phyloP scores from a whole-genome alignment of 2,113 vertebrate genomes.

The Gymnogyps californianus region DNA sequence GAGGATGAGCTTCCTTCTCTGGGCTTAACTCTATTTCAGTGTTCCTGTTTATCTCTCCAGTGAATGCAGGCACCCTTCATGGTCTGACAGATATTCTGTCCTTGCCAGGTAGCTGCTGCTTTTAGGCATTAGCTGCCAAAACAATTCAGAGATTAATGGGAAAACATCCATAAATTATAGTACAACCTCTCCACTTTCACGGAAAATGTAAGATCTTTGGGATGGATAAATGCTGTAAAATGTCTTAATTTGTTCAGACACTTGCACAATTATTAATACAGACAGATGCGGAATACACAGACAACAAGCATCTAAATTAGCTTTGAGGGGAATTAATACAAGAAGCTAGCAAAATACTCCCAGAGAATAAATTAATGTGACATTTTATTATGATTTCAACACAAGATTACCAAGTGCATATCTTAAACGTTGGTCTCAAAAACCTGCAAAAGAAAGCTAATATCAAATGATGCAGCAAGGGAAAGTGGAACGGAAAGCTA shows the following conservation, averaged over 20 bases:
- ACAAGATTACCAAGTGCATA: not conserved
- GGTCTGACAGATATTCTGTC: slow-evolving; percentile 49
- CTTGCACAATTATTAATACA: slow-evolving; percentile 39
- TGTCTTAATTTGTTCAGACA: slow-evolving; percentile 56
- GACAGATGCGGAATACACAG: slow-evolving; percentile 22
- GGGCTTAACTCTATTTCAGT: slow-evolving; percentile 22
- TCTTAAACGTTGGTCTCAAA: not conserved
- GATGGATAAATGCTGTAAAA: slow-evolving; percentile 53
- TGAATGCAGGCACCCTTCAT: slow-evolving; percentile 21
- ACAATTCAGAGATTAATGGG: slow-evolving; percentile 44
- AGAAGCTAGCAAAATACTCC: slow-evolving; percentile 30
- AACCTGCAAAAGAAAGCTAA: not conserved
- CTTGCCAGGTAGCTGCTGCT: slow-evolving; percentile 65
- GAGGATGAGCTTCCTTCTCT: slow-evolving; percentile 22
- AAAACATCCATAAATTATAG: slow-evolving; percentile 48
- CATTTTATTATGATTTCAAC: slow-evolving; percentile 31
- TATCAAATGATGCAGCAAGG: not conserved
- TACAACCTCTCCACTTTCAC: slow-evolving; percentile 4
- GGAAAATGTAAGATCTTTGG: slow-evolving; percentile 14
- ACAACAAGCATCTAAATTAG: slow-evolving; percentile 40
- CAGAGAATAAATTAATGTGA: slow-evolving; percentile 28
- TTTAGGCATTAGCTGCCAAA: slow-evolving; percentile 62
- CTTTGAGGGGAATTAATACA: slow-evolving; percentile 46
- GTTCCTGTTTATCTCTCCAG: slow-evolving; percentile 24
- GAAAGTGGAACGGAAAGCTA: not conserved